Conservation (phyloP, 2,888 invertebrate species). For the Linyphia triangularis region DNA sequence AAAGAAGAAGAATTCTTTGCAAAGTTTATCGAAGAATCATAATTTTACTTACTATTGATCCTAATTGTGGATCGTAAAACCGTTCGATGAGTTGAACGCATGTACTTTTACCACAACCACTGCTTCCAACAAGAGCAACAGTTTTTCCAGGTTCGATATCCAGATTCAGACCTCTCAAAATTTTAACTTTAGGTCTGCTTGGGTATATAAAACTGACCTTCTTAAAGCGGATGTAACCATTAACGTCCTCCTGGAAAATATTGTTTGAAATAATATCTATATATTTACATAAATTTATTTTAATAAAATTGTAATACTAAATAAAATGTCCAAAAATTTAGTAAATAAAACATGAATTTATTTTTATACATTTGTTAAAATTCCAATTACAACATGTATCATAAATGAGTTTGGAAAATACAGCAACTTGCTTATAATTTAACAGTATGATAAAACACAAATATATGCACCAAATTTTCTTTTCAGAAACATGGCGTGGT, state of each 20-base stretch:
- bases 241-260: conserved; percentile 13
- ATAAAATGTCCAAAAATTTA: no score
- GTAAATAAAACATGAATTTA: no score
- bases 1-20: no score
- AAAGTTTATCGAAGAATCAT: not conserved
- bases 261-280: not conserved
- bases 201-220: conserved; percentile 78
- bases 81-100: conserved; percentile 71
- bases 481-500: no score
- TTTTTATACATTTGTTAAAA: no score
- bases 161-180: conserved; percentile 69
- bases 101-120: conserved; percentile 95
- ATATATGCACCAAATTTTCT: no score
- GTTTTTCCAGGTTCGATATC: conserved; percentile 80
- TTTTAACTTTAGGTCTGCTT: conserved; percentile 77
- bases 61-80: conserved; percentile 62
- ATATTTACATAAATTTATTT: not conserved
- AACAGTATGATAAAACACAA: no score
- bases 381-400: no score
- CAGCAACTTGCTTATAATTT: no score
- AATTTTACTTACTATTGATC: conserved; percentile 54
- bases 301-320: no score
- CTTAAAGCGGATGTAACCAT: conserved; percentile 67
- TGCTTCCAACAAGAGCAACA: conserved; percentile 87
- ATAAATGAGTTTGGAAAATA: no score